These are phyloP conservation scores for Drosophila pegasa DNA, from an alignment of 2,888 invertebrate species.

Conservation along the genomic window DNA sequence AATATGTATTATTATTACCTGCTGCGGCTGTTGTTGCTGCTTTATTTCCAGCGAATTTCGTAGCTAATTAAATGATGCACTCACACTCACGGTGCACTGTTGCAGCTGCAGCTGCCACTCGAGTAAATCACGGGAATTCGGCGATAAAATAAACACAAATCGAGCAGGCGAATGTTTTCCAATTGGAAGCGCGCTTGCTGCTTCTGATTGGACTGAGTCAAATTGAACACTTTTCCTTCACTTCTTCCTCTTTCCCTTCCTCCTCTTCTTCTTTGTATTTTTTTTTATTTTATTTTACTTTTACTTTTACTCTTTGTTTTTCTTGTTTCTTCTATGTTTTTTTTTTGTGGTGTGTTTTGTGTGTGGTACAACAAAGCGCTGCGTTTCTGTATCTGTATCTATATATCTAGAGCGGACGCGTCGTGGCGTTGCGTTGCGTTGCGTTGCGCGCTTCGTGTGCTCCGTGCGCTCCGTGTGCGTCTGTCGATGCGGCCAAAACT, in stretches of 20 bases:
- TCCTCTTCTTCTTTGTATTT: constrained; percentile 6
- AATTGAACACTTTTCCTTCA: constrained; percentile 15
- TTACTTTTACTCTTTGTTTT: too few species aligned
- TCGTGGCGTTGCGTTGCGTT: constrained; percentile 45
- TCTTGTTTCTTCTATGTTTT: too few species aligned
- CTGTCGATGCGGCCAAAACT: constrained; percentile 78
- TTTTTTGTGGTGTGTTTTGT: constrained; percentile 4
- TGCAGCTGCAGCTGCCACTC: constrained; percentile 6
- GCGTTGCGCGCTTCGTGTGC: constrained; percentile 46
- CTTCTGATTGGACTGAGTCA: constrained; percentile 34
- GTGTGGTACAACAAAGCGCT: constrained; percentile 32
- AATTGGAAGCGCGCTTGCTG: constrained; percentile 50
- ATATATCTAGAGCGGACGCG: constrained; percentile 49
- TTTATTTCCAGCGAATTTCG: constrained; percentile 34
- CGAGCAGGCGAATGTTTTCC: constrained; percentile 46
- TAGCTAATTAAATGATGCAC: constrained; percentile 51
- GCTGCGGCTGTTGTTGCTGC: constrained; percentile 29
- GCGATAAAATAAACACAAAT: constrained; percentile 41
- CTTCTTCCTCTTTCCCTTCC: constrained; percentile 8
- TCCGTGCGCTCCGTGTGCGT: constrained; percentile 66
- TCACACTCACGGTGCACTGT: constrained; percentile 37
- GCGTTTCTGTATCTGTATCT: constrained; percentile 57
- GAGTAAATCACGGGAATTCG: constrained; percentile 41
- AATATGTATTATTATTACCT: constrained; percentile 56
- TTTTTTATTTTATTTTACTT: constrained; percentile 14